phyloP scores from a whole-genome alignment of 2,888 invertebrate species.

The Ectropis crepuscularia region DNA sequence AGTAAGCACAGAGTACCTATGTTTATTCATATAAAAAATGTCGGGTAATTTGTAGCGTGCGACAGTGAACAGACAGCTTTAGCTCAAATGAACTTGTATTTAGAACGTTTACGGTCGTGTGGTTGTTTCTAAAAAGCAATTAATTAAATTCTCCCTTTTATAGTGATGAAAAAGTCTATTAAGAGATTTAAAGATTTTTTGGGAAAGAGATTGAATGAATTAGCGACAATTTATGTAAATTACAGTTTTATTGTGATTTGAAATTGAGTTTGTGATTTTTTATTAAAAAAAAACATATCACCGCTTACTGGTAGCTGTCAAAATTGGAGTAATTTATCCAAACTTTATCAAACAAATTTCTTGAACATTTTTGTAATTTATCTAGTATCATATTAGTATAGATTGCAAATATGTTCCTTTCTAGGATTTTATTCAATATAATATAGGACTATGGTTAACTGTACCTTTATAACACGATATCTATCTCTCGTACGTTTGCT shows the following conservation, averaged over 20 bases:
- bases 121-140: slow-evolving; percentile 35
- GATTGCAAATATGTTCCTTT: too few species aligned
- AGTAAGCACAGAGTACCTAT: too few species aligned
- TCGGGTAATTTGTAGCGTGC: slow-evolving; percentile 3
- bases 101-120: slow-evolving; percentile 26
- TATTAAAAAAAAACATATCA: background rate
- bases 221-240: slow-evolving; percentile 10
- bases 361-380: background rate
- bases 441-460: too few species aligned
- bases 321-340: background rate
- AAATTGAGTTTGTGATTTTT: background rate
- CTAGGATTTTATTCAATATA: too few species aligned
- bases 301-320: too few species aligned
- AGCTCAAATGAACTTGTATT: slow-evolving; percentile 23
- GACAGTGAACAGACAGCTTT: slow-evolving; percentile 13
- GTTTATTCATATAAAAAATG: too few species aligned
- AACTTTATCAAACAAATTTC: background rate
- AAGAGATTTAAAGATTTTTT: slow-evolving; percentile 39
- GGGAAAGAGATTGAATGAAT: slow-evolving; percentile 12
- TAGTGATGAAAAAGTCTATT: slow-evolving; percentile 34
- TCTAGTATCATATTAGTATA: too few species aligned
- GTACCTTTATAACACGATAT: too few species aligned
- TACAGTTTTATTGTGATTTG: background rate
- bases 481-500: too few species aligned
- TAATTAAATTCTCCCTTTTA: slow-evolving; percentile 27